phyloP scores from a whole-genome alignment of 2,797 vertebrate genomes.

The Falco novaeseelandiae region DNA sequence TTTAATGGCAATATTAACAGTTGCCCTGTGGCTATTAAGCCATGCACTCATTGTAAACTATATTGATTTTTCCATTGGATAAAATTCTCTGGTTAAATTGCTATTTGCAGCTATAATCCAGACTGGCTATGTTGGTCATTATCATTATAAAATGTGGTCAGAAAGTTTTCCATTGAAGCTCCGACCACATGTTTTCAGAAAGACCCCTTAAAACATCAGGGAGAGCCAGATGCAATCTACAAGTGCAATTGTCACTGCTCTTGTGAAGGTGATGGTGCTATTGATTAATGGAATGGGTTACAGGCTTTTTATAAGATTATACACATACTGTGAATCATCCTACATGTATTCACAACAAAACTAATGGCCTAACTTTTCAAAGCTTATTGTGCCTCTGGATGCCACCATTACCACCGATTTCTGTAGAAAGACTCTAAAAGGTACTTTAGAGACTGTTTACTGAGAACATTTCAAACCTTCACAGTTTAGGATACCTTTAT shows the following conservation, averaged over 20 bases:
- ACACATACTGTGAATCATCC: neutral
- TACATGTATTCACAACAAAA: neutral
- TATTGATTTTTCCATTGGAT: slow-evolving; percentile 56
- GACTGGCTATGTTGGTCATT: neutral
- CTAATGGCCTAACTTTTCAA: neutral
- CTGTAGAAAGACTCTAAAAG: neutral
- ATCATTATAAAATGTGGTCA: neutral
- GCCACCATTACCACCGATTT: neutral
- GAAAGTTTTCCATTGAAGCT: neutral
- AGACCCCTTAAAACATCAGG: neutral
- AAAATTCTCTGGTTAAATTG: slow-evolving; percentile 69
- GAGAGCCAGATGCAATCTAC: neutral
- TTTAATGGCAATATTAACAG: slow-evolving; percentile 60
- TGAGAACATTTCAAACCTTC: neutral
- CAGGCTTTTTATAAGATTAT: neutral
- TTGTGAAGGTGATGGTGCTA: neutral
- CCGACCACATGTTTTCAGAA: neutral
- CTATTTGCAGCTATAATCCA: slow-evolving; percentile 26
- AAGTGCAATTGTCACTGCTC: neutral
- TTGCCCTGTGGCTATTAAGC: slow-evolving; percentile 67
- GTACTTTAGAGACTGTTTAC: neutral
- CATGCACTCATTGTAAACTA: slow-evolving; percentile 57
- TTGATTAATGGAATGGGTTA: neutral
- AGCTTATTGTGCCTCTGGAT: neutral
- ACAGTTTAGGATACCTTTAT: neutral